A percentile compares a stretch with the other conserved stretches of the same genome.
Evolutionary conservation across 1,140 invertebrate genomes (phyloP).

Genomic region (Gonioctena quinquepunctata): DNA sequence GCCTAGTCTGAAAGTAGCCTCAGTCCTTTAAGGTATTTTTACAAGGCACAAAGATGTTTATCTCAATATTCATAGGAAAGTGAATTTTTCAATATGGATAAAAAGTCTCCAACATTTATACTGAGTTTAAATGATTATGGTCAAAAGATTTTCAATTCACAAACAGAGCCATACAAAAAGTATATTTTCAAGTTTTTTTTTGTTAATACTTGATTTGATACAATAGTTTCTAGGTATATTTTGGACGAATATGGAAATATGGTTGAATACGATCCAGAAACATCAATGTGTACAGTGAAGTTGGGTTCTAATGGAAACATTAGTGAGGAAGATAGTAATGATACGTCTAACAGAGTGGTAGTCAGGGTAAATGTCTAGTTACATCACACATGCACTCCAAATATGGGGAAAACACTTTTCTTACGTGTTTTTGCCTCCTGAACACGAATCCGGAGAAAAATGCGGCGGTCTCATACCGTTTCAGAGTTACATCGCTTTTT

Average conservation of each 20-base stretch:
- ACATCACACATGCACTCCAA: too few relatives aligned
- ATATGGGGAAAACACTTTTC: too few relatives aligned
- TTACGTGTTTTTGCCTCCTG: too few relatives aligned
- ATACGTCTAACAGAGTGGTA: conserved; percentile 21
- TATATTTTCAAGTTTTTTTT: conserved; percentile 21
- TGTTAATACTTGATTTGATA: not conserved
- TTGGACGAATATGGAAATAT: conserved; percentile 45
- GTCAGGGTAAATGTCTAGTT: too few relatives aligned
- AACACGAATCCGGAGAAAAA: too few relatives aligned
- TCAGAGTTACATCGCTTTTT: too few relatives aligned
- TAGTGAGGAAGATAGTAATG: conserved; percentile 30
- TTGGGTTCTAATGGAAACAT: conserved; percentile 26
- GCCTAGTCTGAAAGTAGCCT: too few relatives aligned
- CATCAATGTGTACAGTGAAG: conserved; percentile 22
- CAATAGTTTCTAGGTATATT: conserved; percentile 40
- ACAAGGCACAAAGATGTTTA: too few relatives aligned
- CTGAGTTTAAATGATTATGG: conserved; percentile 48
- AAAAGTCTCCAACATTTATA: conserved; percentile 41
- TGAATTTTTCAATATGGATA: conserved; percentile 35
- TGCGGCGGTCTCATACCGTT: too few relatives aligned
- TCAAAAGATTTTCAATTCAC: conserved; percentile 46
- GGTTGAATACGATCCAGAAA: conserved; percentile 32
- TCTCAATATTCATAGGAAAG: too few relatives aligned
- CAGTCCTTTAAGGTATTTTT: too few relatives aligned
- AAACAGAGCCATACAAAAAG: conserved; percentile 46